These are phyloP conservation scores for Parthenolecanium corni DNA, from an alignment of 2,888 invertebrate species.

Conservation along the genomic window DNA sequence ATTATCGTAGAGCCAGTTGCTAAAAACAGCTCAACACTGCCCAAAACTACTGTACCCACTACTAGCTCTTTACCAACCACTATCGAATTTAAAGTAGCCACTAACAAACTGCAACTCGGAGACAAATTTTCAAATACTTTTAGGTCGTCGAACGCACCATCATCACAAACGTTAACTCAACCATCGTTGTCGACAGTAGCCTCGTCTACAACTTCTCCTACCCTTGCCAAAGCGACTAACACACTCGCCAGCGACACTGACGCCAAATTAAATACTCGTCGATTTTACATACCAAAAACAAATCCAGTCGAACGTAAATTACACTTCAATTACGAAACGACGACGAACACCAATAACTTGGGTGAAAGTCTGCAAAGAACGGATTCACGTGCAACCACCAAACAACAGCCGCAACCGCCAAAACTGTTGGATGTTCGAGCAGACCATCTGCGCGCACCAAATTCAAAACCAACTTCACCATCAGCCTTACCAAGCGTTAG, in stretches of 20 bases:
- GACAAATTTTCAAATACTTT: constrained; percentile 17
- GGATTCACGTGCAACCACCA: constrained; percentile 4
- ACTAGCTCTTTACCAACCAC: neutral
- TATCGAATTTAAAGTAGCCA: neutral
- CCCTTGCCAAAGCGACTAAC: constrained; percentile 38
- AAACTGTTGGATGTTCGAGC: constrained; percentile 35
- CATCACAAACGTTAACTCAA: neutral
- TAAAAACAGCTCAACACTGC: neutral
- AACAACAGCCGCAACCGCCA: neutral
- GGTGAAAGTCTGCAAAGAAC: neutral
- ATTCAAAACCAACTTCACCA: neutral
- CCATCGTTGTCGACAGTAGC: neutral
- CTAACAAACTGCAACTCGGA: constrained; percentile 2
- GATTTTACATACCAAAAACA: constrained; percentile 29
- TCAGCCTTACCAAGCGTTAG: too few species aligned
- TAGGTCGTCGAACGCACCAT: neutral
- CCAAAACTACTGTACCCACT: neutral
- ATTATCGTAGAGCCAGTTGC: constrained; percentile 19
- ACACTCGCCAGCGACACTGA: constrained; percentile 39
- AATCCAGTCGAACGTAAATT: constrained; percentile 26
- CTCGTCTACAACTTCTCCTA: too few species aligned
- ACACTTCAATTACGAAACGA: neutral
- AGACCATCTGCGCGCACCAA: constrained; percentile 33
- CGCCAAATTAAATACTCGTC: constrained; percentile 24
- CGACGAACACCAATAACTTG: neutral